Conservation (phyloP, 2,797 vertebrate genomes). For the Neomorphus geoffroyi region DNA sequence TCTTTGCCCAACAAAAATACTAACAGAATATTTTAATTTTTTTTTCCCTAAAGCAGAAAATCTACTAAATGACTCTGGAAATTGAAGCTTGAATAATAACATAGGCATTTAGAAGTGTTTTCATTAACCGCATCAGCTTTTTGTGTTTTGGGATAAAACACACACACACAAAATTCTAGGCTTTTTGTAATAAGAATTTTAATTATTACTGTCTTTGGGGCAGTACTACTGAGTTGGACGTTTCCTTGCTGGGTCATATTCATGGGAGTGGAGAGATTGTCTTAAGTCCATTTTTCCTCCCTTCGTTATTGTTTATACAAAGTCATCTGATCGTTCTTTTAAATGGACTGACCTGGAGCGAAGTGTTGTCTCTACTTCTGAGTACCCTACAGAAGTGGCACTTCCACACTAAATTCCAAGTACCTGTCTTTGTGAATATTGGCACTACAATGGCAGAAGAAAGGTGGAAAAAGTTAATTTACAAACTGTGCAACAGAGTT, state of each 20-base stretch:
- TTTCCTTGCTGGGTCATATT: background rate
- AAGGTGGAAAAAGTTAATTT: background rate
- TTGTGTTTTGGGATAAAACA: constrained; percentile 56
- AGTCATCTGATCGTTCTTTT: background rate
- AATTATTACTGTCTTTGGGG: constrained; percentile 29
- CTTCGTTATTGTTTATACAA: background rate
- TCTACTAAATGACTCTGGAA: constrained; percentile 69
- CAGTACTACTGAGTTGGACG: background rate
- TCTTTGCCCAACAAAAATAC: constrained; percentile 30
- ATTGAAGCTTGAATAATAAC: constrained; percentile 66
- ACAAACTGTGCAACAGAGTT: background rate
- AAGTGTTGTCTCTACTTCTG: background rate
- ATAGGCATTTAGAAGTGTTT: constrained; percentile 67
- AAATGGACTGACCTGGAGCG: background rate
- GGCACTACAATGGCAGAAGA: background rate
- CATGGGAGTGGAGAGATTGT: background rate
- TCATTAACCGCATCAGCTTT: constrained; percentile 57
- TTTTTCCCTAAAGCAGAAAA: constrained; percentile 58
- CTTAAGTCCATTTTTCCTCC: background rate
- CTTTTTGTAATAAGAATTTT: constrained; percentile 63
- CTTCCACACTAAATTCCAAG: background rate
- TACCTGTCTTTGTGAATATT: background rate
- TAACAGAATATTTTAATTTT: background rate
- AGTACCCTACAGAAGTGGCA: background rate
- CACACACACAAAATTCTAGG: background rate